A percentile compares a stretch with the other conserved stretches of the same genome.
Evolutionary conservation across 2,797 vertebrate genomes (phyloP).

Genomic region (Phalloptychus januarius): DNA sequence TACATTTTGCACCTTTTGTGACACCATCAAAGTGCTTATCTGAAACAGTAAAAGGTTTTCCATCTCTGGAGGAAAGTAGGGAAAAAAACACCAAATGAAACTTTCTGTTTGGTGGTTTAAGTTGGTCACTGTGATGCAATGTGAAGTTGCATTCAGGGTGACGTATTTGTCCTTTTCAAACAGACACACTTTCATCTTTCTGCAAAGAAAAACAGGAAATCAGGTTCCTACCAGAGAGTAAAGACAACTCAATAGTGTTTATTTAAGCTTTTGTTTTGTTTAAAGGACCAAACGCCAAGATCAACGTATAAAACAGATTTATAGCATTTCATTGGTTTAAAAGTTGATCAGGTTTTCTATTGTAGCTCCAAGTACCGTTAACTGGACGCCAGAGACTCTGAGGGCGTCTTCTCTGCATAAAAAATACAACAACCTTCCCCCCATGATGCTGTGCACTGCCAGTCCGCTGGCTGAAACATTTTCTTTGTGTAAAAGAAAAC

Average conservation of each 20-base stretch:
- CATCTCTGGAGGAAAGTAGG: slow-evolving; percentile 22
- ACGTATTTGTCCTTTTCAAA: slow-evolving; percentile 45
- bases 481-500: neutral
- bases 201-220: slow-evolving; percentile 45
- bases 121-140: slow-evolving; percentile 36
- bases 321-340: neutral
- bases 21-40: slow-evolving; percentile 42
- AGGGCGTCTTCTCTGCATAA: too few relatives aligned
- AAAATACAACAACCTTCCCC: neutral
- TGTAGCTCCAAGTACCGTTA: neutral
- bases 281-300: neutral
- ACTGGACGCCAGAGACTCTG: neutral
- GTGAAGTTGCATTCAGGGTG: slow-evolving; percentile 32
- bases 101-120: neutral
- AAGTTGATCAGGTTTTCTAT: neutral
- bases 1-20: slow-evolving; percentile 28
- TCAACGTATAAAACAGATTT: neutral
- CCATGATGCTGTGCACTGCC: neutral
- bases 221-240: slow-evolving; percentile 42
- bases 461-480: neutral
- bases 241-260: slow-evolving; percentile 20
- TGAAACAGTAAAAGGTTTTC: slow-evolving; percentile 57
- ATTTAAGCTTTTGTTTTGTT: slow-evolving; percentile 11
- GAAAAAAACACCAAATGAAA: slow-evolving; percentile 47
- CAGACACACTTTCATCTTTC: slow-evolving; percentile 40